phyloP scores from a whole-genome alignment of 1,140 invertebrate genomes.

The Lepeophtheirus salmonis region DNA sequence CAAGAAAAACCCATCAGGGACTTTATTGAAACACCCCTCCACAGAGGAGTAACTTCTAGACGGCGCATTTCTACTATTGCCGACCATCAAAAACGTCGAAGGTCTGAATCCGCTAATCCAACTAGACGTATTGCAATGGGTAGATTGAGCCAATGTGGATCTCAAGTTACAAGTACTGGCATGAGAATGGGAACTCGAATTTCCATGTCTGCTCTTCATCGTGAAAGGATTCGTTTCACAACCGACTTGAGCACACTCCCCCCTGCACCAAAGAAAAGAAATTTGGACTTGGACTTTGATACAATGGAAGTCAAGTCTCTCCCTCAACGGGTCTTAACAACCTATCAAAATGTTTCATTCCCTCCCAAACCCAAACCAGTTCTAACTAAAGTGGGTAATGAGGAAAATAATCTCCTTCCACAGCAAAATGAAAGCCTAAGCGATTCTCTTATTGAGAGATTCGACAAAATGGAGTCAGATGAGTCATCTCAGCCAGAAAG shows the following conservation, averaged over 20 bases:
- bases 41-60: background rate
- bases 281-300: slow-evolving; percentile 10
- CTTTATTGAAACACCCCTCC: background rate
- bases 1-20: slow-evolving; percentile 4
- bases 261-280: background rate
- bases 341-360: background rate
- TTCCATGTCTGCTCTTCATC: slow-evolving; percentile 5
- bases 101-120: background rate
- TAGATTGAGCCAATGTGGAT: background rate
- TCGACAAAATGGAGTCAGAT: slow-evolving; percentile 47
- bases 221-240: slow-evolving; percentile 4
- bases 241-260: slow-evolving; percentile 4
- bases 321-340: background rate
- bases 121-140: background rate
- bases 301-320: slow-evolving; percentile 13
- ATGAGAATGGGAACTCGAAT: slow-evolving; percentile 11
- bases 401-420: background rate
- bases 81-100: background rate
- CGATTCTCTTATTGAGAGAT: slow-evolving; percentile 42
- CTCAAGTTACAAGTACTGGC: background rate
- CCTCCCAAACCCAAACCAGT: slow-evolving; percentile 3
- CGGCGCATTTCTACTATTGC: background rate
- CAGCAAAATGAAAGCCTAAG: slow-evolving; percentile 35
- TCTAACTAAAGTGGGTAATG: background rate
- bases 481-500: slow-evolving; percentile 28